Percentiles rank a stretch among this genome's conserved stretches.
Conservation (phyloP, 2,888 invertebrate genomes). For the Apodemia mormo region DNA sequence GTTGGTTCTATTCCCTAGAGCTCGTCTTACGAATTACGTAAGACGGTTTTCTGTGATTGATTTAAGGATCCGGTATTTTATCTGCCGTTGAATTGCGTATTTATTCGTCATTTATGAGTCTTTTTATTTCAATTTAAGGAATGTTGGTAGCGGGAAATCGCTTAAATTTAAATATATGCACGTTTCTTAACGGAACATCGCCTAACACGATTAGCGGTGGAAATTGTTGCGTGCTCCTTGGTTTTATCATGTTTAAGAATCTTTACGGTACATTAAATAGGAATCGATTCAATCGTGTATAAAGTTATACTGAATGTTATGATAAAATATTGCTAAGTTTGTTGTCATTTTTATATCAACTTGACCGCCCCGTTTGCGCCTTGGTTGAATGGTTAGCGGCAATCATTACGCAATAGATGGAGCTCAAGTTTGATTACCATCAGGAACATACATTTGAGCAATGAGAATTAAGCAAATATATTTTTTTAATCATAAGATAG, state of each 20-base stretch:
- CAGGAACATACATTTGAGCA: too few species aligned
- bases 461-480: too few species aligned
- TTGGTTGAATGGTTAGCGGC: too few species aligned
- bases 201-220: not conserved
- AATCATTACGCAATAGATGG: too few species aligned
- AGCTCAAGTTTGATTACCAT: too few species aligned
- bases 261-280: too few species aligned
- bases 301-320: too few species aligned
- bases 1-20: not conserved
- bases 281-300: too few species aligned
- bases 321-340: too few species aligned
- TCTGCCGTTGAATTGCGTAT: slow-evolving; percentile 1
- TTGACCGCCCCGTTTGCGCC: too few species aligned
- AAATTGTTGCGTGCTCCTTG: not conserved
- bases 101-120: slow-evolving; percentile 1
- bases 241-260: not conserved
- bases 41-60: slow-evolving; percentile 7
- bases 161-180: not conserved
- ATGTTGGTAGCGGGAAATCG: not conserved
- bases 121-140: not conserved
- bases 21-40: not conserved
- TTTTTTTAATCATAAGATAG: too few species aligned
- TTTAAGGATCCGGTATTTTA: slow-evolving; percentile 7
- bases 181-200: not conserved
- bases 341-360: too few species aligned